These are phyloP conservation scores for Fissipunctia ypsillon DNA, from an alignment of 2,888 invertebrate species.

Conservation along the genomic window DNA sequence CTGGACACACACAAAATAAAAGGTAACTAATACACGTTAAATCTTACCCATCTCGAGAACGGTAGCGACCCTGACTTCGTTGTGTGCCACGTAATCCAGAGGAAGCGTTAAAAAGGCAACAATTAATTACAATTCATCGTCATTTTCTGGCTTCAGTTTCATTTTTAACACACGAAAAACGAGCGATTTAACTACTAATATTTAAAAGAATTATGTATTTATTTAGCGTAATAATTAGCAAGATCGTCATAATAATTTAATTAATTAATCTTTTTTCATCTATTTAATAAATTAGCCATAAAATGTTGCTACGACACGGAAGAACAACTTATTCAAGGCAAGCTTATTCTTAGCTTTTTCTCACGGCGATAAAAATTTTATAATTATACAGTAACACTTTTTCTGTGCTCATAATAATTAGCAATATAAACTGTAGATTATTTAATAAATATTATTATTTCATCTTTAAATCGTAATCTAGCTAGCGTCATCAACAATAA, in stretches of 20 bases:
- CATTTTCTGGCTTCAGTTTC: conserved; percentile 69
- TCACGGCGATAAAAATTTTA: conserved; percentile 17
- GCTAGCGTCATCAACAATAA: not conserved
- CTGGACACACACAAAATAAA: conserved; percentile 16
- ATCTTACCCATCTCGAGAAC: conserved; percentile 93
- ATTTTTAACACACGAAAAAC: conserved; percentile 18
- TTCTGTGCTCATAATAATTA: conserved; percentile 7
- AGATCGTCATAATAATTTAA: conserved; percentile 1
- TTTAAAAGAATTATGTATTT: conserved; percentile 7
- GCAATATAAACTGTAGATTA: conserved; percentile 1
- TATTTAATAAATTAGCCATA: conserved; percentile 23
- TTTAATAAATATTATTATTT: conserved; percentile 18
- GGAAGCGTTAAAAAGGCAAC: conserved; percentile 90
- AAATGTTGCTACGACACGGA: conserved; percentile 28
- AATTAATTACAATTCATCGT: conserved; percentile 89
- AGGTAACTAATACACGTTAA: conserved; percentile 46
- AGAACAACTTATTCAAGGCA: conserved; percentile 39
- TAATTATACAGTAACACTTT: conserved; percentile 31
- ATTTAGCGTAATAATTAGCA: conserved; percentile 21
- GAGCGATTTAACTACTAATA: not conserved
- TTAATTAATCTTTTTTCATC: not conserved
- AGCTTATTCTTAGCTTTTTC: conserved; percentile 37
- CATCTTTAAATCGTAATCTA: conserved; percentile 3
- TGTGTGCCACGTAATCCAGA: conserved; percentile 85
- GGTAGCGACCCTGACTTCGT: conserved; percentile 93